These are phyloP conservation scores for Champsocephalus gunnari DNA, from an alignment of 2,797 vertebrate genomes.

Conservation along the genomic window DNA sequence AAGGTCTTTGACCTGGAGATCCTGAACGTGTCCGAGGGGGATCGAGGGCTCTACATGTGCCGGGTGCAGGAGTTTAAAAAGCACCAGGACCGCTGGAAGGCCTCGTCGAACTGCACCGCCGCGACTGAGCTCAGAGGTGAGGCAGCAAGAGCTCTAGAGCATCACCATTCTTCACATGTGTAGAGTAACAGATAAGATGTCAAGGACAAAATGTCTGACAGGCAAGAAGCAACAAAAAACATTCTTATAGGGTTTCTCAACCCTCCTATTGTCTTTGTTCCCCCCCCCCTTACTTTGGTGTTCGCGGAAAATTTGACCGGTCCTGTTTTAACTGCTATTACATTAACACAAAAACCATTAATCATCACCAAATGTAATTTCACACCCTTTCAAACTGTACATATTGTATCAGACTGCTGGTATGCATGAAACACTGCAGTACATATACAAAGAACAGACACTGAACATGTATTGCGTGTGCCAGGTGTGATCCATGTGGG, in stretches of 20 bases:
- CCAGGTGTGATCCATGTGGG: too few species aligned
- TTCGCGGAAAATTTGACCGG: too few species aligned
- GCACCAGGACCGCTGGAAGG: conserved; percentile 92
- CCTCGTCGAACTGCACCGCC: conserved; percentile 90
- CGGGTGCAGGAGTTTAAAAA: conserved; percentile 94
- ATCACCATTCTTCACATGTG: neutral
- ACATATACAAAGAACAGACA: too few species aligned
- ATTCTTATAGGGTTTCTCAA: neutral
- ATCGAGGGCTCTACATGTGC: conserved; percentile 93
- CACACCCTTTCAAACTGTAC: too few species aligned
- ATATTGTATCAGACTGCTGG: too few species aligned
- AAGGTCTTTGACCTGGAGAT: conserved; percentile 89
- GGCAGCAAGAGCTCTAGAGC: neutral
- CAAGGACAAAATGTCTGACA: neutral
- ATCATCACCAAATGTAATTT: too few species aligned
- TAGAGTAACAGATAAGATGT: neutral
- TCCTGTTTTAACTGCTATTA: too few species aligned
- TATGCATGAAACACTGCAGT: too few species aligned
- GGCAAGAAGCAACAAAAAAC: neutral
- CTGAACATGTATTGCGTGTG: too few species aligned
- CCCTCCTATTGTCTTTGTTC: too few species aligned
- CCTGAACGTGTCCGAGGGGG: conserved; percentile 84
- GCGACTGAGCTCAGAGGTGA: conserved; percentile 93
- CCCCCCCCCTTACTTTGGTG: too few species aligned
- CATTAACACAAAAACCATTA: too few species aligned